phyloP scores from a whole-genome alignment of 1,140 invertebrate genomes.

The Pseudomyrmex sp. region DNA sequence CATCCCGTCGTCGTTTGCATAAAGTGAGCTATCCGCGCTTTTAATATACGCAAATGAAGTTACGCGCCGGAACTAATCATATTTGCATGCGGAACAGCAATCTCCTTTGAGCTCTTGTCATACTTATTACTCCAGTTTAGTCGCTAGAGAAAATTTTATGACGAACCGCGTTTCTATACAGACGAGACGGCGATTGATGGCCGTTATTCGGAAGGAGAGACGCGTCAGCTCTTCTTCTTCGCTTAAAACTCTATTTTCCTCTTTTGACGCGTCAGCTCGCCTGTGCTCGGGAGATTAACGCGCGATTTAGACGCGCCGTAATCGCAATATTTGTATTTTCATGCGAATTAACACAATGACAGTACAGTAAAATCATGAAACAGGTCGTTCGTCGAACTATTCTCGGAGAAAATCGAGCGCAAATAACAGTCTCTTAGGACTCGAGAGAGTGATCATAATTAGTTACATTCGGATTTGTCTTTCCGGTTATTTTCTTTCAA shows the following conservation, averaged over 20 bases:
- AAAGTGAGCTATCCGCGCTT: slow-evolving; percentile 80
- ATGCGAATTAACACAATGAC: not conserved
- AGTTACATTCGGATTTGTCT: too few species aligned
- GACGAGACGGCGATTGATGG: slow-evolving; percentile 40
- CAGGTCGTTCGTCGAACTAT: not conserved
- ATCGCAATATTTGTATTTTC: not conserved
- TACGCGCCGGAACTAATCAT: slow-evolving; percentile 83
- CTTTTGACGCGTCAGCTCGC: not conserved
- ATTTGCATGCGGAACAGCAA: slow-evolving; percentile 83
- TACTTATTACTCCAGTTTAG: slow-evolving; percentile 73
- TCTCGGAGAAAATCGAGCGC: not conserved
- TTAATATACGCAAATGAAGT: slow-evolving; percentile 84
- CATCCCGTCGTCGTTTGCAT: slow-evolving; percentile 76
- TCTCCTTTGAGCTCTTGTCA: slow-evolving; percentile 79
- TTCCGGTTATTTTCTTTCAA: slow-evolving; percentile 1
- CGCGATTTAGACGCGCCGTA: not conserved
- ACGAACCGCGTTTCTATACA: slow-evolving; percentile 11
- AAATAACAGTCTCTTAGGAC: not conserved
- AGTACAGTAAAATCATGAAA: not conserved
- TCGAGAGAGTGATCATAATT: too few species aligned
- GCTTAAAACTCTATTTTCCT: slow-evolving; percentile 1
- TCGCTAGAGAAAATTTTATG: slow-evolving; percentile 64
- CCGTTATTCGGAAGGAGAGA: not conserved
- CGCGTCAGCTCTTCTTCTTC: not conserved
- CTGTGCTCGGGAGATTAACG: not conserved